A percentile compares a stretch with the other conserved stretches of the same genome.
Evolutionary conservation across 2,888 invertebrate genomes (phyloP).

Genomic region (Melikaiella ostensackeni): DNA sequence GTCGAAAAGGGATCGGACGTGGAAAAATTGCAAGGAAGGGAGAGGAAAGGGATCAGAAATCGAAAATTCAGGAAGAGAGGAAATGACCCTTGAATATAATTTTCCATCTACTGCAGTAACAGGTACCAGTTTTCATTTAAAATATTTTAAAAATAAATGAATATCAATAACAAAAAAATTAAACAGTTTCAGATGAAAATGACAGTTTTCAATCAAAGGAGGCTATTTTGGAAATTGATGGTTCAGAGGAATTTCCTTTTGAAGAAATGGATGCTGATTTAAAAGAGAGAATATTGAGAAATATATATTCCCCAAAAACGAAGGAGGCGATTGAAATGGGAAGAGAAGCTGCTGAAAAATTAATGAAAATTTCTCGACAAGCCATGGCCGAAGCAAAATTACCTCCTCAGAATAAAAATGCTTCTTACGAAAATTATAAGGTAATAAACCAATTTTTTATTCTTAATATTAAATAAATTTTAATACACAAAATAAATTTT

Average conservation of each 20-base stretch:
- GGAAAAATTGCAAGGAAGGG: not conserved
- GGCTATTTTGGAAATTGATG: not conserved
- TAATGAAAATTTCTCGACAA: constrained; percentile 50
- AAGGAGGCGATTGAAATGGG: constrained; percentile 49
- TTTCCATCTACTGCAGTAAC: not conserved
- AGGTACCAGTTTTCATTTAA: not conserved
- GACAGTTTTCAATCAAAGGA: not conserved
- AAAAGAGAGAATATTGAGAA: not conserved
- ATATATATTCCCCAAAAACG: not conserved
- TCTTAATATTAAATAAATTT: not conserved
- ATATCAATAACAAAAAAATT: not conserved
- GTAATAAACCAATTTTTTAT: not conserved
- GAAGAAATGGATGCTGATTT: not conserved
- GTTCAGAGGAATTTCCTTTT: no score
- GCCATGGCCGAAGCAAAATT: constrained; percentile 56
- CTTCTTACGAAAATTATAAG: not conserved
- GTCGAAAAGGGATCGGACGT: not conserved
- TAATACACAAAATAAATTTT: not conserved
- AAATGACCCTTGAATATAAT: not conserved
- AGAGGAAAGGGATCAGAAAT: not conserved
- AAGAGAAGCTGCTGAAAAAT: constrained; percentile 52
- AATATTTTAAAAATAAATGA: not conserved
- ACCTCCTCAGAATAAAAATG: not conserved
- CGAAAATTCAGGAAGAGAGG: not conserved
- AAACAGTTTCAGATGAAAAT: not conserved